phyloP scores from a whole-genome alignment of 1,140 invertebrate genomes.

The Monochamus saltuarius region DNA sequence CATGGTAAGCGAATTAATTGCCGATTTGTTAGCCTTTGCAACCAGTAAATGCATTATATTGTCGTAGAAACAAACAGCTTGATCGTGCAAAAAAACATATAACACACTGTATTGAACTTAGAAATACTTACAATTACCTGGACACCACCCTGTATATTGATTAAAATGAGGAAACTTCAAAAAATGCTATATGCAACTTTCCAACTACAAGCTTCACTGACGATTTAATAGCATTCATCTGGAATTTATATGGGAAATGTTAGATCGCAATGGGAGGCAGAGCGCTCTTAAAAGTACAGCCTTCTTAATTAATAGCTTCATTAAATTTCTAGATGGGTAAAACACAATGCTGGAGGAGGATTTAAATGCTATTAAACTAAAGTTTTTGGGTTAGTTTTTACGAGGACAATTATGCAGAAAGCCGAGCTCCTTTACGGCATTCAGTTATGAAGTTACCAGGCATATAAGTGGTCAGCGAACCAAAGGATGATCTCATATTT shows the following conservation, averaged over 20 bases:
- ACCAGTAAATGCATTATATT: too few species aligned
- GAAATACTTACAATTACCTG: too few species aligned
- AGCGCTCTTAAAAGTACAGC: slow-evolving; percentile 8
- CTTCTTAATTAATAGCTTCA: slow-evolving; percentile 19
- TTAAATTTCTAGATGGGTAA: slow-evolving; percentile 8
- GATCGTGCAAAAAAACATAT: too few species aligned
- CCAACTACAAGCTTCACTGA: too few species aligned
- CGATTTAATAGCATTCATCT: too few species aligned
- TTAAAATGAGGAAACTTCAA: too few species aligned
- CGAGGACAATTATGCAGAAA: slow-evolving; percentile 8
- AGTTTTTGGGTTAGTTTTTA: slow-evolving; percentile 12
- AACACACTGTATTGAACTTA: too few species aligned
- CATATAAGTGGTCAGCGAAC: slow-evolving; percentile 16
- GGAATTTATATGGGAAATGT: slow-evolving; percentile 12
- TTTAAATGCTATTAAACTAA: slow-evolving; percentile 7
- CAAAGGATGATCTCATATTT: slow-evolving; percentile 13
- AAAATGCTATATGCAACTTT: too few species aligned
- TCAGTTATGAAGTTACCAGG: slow-evolving; percentile 14
- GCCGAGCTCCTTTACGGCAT: slow-evolving; percentile 1
- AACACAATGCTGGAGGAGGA: background rate
- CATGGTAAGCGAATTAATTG: too few species aligned
- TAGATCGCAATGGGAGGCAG: slow-evolving; percentile 1
- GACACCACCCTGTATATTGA: too few species aligned
- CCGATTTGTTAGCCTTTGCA: too few species aligned
- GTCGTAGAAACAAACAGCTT: too few species aligned